Percentiles rank a stretch among this genome's conserved stretches.
Evolutionary conservation across 1,140 invertebrate genomes (phyloP).

Genomic region (Heliconius hermathena): DNA sequence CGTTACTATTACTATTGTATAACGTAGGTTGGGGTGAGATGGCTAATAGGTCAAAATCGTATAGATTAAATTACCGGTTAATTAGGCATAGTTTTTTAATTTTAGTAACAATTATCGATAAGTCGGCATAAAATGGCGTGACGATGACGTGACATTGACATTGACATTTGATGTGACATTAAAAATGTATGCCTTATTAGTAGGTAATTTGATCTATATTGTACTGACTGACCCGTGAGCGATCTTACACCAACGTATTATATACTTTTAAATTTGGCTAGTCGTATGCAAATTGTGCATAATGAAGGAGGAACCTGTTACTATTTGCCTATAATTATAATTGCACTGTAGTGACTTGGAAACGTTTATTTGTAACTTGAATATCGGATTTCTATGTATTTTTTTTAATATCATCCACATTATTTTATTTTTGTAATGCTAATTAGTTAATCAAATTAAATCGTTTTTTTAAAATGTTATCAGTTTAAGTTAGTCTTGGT

Average conservation of each 20-base stretch:
- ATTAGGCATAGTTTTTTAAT: too few relatives aligned
- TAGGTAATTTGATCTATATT: too few relatives aligned
- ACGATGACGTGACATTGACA: too few relatives aligned
- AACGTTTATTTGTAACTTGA: background rate
- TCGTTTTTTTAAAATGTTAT: background rate
- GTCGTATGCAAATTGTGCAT: conserved; percentile 49
- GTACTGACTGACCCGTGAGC: too few relatives aligned
- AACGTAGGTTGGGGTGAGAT: too few relatives aligned
- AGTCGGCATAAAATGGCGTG: too few relatives aligned
- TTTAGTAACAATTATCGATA: too few relatives aligned
- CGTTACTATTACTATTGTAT: conserved; percentile 15
- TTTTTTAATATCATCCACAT: background rate
- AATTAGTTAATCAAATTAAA: background rate
- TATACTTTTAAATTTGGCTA: conserved; percentile 62
- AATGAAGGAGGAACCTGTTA: conserved; percentile 8
- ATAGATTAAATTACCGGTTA: too few relatives aligned
- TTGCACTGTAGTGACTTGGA: conserved; percentile 9
- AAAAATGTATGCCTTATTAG: too few relatives aligned
- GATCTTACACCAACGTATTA: conserved; percentile 23
- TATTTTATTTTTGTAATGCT: background rate
- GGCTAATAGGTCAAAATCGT: too few relatives aligned
- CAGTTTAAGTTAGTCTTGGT: background rate
- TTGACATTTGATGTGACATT: too few relatives aligned
- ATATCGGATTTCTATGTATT: conserved; percentile 7
- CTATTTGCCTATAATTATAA: conserved; percentile 9